Base-by-base conservation (phyloP, 2,888 invertebrate species). In the Sturmia bella region DNA sequence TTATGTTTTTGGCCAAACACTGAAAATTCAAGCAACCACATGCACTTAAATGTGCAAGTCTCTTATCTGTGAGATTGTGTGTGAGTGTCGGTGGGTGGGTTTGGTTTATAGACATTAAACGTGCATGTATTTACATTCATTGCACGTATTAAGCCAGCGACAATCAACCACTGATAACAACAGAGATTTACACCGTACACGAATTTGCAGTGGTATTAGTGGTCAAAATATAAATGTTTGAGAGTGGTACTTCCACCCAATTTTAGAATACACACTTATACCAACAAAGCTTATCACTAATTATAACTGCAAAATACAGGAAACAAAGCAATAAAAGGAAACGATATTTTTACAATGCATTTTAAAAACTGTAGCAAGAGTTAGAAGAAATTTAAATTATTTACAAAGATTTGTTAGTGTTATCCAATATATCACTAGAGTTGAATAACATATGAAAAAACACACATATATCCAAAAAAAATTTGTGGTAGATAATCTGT, bases 121-220 rank as follows among this genome's bases (percentile, higher is more conserved):
- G 32, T 32, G 32, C 32, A 32, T 32, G 32, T 32, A 32, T 32
- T 32, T 32, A 7, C 9, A 32, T 5, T 32, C 32, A 39, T 12
- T 19, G 74, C 74, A 75, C 57, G 80, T 70, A 59, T 59, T 70
- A 54, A 43, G 54, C 63, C 57, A 80, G 43, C 70, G 75, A 57
- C 80, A 80, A 75, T 70, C 74, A 74, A 56, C 57, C 69, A 75
- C 80, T 64, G 80, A 74, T 74, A 80, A 80, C 74, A 80, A 63
- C 74, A 80, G 56, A 59, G 64, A 80, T 70, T 80, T 80, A 75
- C 52, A 64, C 64, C 27, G 64, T 17, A 70, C 64, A 70, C 57
- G 75, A 80, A 59, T 70, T 75, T 66, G 24, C 64, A 75, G 64
- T 66, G 57, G 70, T 27, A 64, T 75, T 80, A 75, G 80, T 70